These are phyloP conservation scores for Teinopalpus imperialis DNA, from an alignment of 2,888 invertebrate species.

Conservation along the genomic window DNA sequence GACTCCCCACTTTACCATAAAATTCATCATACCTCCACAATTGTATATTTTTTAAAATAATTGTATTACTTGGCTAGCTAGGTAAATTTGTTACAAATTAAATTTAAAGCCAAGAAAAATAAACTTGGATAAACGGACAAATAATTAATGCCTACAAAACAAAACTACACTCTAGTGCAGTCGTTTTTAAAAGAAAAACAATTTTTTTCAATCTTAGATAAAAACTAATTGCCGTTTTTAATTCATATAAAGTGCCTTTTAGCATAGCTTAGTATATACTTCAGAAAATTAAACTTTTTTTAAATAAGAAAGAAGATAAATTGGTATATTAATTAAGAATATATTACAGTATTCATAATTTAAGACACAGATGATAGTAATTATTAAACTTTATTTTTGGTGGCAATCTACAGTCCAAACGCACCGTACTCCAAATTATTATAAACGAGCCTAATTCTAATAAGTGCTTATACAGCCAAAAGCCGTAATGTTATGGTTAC, in stretches of 20 bases:
- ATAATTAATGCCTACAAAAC: constrained; percentile 16
- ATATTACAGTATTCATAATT: no score
- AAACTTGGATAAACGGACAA: constrained; percentile 16
- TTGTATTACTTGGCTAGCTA: no score
- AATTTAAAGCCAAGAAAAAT: constrained; percentile 4
- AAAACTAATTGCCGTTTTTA: constrained; percentile 12
- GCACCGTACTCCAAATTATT: not conserved
- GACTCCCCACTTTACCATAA: no score
- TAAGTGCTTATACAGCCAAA: constrained; percentile 31
- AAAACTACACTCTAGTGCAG: constrained; percentile 7
- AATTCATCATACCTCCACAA: no score
- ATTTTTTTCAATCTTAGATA: constrained; percentile 4
- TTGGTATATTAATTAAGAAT: no score
- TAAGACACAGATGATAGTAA: not conserved
- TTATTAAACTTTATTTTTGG: not conserved
- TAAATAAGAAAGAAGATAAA: no score
- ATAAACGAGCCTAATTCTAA: constrained; percentile 8
- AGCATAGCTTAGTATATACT: no score
- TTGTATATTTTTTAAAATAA: no score
- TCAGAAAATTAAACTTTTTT: no score
- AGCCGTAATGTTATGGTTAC: constrained; percentile 36
- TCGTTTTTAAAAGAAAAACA: constrained; percentile 11
- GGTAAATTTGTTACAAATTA: no score
- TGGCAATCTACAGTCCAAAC: not conserved
- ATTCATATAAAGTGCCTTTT: no score